Base-by-base conservation (phyloP, 2,113 vertebrate species). In the Mus pahari region DNA sequence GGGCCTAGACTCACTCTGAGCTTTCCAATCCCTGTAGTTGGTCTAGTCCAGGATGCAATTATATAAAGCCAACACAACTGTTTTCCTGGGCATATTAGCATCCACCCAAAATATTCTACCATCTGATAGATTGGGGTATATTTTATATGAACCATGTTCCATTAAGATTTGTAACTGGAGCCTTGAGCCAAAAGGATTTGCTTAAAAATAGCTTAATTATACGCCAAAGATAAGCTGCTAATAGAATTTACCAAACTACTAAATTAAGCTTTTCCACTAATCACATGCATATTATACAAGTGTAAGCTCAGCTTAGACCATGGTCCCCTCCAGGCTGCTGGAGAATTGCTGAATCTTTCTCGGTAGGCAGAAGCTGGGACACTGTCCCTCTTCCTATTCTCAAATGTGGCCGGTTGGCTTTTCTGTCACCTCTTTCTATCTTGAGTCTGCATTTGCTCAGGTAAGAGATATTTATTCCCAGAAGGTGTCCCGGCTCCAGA, bases 191-290 rank as follows among this genome's bases (percentile, higher is more conserved):
- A 91, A 97, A 93, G 6, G 31, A 86, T 78, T 93, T 97, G n/a
- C 94, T 95, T 96, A 89, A 89, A 92, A 96, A 90, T 79, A 95
- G 66, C 74, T 93, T 96, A 95, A 91, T 96, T 96, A 81, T 31
- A 86, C 60, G 74, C 87, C 55, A 71, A 60, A 78, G 50, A 81
- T 48, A 95, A 97, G 86, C 53, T 93, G 87, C 83, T 97, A 93
- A 95, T 77, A 96, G 93, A 95, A 70, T 77, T 90, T 93, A 90
- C n/a, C 50, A 88, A 91, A 92, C 70, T 92, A 77, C 74, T 94
- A 84, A 95, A 94, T 90, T 95, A 90, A 90, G 62, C 68, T 83
- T 96, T 83, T 96, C 62, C 71, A 92, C 62, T 71, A 93, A 94
- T 97, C 86, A 88, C 45, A 88, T 12, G 58, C 16, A 0, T 39